Evolutionary conservation across 2,888 invertebrate species (phyloP), one percentile per base, ranked within the genome.

Genomic region (Marronus borbonicus): DNA sequence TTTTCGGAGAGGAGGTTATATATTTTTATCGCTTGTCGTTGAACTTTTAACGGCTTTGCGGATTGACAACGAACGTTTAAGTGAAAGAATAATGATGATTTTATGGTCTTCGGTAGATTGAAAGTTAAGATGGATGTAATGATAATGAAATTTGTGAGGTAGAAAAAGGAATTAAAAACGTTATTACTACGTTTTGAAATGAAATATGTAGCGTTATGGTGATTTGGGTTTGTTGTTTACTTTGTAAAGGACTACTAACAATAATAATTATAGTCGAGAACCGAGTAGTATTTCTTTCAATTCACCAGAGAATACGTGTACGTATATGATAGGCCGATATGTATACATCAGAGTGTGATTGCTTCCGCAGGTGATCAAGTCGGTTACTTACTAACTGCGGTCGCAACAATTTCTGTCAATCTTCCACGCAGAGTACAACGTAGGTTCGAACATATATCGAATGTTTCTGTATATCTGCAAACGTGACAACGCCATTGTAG

Each of bases 21-120:
- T 36, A 64, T 20, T 64, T 64, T 64, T 64, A 64, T 31, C 14
- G 64, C 31, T 39, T 64, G 64, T 28, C 64, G 64, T 64, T 39
- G 36, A 64, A 64, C 64, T 31, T 64, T 64, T 64, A 64, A 36
- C n/a, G 64, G 28, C 31, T 12, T 36, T 64, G 7, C 28, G 28
- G 28, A n/a, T 36, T 12, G 64, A 36, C 36, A 64, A 64, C 39
- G 36, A 20, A 58, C 7, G n/a, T 58, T 58, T 58, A 58, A 58
- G 7, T 58, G 17, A 20, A 58, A 58, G 55, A 58, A 58, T 58
- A 8, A 58, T 58, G 10, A 5, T 58, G 20, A 58, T 58, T 58
- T 58, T 58, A 58, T 58, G 8, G 17, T 64, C 64, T 4, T 64
- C 36, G 36, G 5, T 31, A 64, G 14, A 36, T 36, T 31, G 36